Conservation (phyloP, 2,888 invertebrate genomes). For the Leptodirus hochenwartii region DNA sequence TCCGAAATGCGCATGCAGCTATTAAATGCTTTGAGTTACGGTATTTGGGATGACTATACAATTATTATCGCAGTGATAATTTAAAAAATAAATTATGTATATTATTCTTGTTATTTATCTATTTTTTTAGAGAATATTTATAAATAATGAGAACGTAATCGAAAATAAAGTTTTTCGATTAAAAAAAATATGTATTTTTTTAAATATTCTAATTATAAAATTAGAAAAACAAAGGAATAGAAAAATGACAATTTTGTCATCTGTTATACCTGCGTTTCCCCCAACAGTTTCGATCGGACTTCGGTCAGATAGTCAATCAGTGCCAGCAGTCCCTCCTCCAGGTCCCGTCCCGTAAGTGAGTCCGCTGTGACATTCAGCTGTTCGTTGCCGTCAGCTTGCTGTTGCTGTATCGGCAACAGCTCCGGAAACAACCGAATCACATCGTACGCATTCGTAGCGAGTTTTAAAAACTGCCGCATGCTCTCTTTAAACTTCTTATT, state of each 20-base stretch:
- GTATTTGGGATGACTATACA: no score
- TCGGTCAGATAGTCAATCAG: conserved; percentile 80
- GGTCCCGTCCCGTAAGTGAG: conserved; percentile 55
- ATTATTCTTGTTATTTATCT: conserved; percentile 26
- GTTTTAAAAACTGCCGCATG: conserved; percentile 76
- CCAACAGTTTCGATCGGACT: conserved; percentile 39
- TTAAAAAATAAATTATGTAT: conserved; percentile 13
- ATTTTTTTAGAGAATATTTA: no score
- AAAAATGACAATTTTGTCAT: no score
- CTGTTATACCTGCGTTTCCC: conserved; percentile 24
- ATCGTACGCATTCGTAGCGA: conserved; percentile 86
- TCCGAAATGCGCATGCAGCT: no score
- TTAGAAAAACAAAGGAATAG: no score
- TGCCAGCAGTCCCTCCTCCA: conserved; percentile 75
- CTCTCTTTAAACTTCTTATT: conserved; percentile 77
- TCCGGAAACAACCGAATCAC: conserved; percentile 92
- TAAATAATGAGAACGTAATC: no score
- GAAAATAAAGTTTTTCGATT: no score
- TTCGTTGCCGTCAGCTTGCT: background rate
- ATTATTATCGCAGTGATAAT: no score
- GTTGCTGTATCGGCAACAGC: conserved; percentile 31
- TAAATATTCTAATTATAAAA: no score
- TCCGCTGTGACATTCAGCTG: conserved; percentile 11
- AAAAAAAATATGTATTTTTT: no score
- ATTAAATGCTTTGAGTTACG: no score